Base-by-base conservation (phyloP, 2,797 vertebrate genomes). In the Sebastes trivittatus region DNA sequence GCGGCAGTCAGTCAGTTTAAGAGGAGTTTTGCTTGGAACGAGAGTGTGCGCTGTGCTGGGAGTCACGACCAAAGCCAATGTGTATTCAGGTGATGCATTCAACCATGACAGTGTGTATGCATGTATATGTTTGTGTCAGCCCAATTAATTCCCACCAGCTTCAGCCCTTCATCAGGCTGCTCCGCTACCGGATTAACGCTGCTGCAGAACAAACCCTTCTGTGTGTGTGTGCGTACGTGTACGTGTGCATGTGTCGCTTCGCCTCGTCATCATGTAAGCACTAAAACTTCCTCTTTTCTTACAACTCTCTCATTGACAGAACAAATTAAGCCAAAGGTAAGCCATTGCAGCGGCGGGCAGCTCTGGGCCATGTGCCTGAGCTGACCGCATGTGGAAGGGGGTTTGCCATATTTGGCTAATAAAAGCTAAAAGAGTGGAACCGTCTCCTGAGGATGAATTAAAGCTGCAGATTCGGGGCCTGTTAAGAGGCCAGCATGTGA, bases 361-460 rank as follows among this genome's bases (percentile, higher is more conserved):
- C 83, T 80, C 78, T 25, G 72, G 30, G 66, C 77, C 70, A 71
- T 20, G 62, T 30, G 73, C 78, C 64, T 81, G 58, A 69, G 70
- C 71, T 78, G 65, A 77, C 78, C 8, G 63, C 81, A 77, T 83
- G 77, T 68, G 42, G 86, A 76, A 67, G 56, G 36, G 65, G 20
- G 42, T 86, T 88, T 81, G 66, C 90, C 84, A 89, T 91, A 92
- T 91, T 89, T 89, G 90, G 87, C 71, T 77, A 68, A 86, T 83
- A 83, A 93, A 91, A 75, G 42, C 80, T 62, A 67, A 78, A 89
- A 81, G 72, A 84, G 67, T 65, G 75, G 49, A 90, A 88, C 23
- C 1, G 38, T 83, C 87, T 92, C 75, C 75, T 23, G 55, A 73
- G 66, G 78, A 65, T 74, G 86, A 89, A 87, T 72, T 77, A 72